Base-by-base conservation (phyloP, 2,113 vertebrate species). In the Patagioenas fasciata region DNA sequence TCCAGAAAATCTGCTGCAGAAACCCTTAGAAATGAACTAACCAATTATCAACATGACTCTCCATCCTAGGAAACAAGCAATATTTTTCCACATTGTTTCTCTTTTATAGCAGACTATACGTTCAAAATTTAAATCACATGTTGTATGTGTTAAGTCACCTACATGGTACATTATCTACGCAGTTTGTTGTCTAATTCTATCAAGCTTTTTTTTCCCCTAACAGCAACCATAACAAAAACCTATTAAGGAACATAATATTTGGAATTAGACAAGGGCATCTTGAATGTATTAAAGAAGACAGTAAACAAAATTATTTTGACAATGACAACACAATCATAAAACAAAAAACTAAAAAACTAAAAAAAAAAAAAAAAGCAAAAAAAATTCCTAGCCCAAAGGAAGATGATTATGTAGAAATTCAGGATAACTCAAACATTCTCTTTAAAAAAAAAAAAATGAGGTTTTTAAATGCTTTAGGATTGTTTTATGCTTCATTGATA, bases 21-120 rank as follows among this genome's bases (percentile, higher is more conserved):
- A 77, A 57, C 70, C 84, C 80, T 97, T 91, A 53, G 34, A 93
- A 96, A 97, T 82, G 54, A 96, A 83, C 86, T 88, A 93, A 92
- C 80, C 88, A 95, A 91, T 90, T 95, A 89, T 62, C 60, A 95
- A 6, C 8, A 24, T 74, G 44, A 77, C 7, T n/a, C 14, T 56
- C 66, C 42, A 60, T 92, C 69, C 56, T 25, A 94, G 42, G 11
- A 86, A 75, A 89, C 24, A 53, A 91, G 12, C 56, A 38, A n/a
- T 50, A 58, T 7, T 72, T 92, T 91, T 77, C 48, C 71, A 50
- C 62, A 80, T 26, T 69, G 13, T 71, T 73, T 57, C 28, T 48
- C 15, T 95, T 97, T 73, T 57, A 60, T 12, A 81, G 23, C 5
- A 90, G 40, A 71, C 6, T 23, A 2, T 79, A 95, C 70, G 34